These are phyloP conservation scores for Tipula helvola DNA, from an alignment of 2,888 invertebrate species.

Conservation along the genomic window DNA sequence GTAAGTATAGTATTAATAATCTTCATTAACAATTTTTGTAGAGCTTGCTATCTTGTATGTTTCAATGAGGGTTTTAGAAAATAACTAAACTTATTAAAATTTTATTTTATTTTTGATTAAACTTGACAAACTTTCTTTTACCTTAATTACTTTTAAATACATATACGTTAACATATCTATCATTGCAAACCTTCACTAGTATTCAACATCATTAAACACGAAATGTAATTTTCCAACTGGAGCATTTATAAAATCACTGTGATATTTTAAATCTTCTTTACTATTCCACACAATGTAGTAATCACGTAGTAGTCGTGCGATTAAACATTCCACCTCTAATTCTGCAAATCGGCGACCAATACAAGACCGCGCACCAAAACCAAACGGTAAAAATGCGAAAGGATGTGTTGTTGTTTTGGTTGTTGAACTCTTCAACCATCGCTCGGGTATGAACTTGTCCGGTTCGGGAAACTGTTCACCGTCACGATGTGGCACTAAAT, in stretches of 20 bases:
- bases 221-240: not conserved
- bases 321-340: slow-evolving; percentile 9
- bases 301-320: not conserved
- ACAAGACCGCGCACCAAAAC: not conserved
- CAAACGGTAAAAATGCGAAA: not conserved
- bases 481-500: slow-evolving; percentile 38
- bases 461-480: slow-evolving; percentile 43
- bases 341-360: not conserved
- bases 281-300: not conserved
- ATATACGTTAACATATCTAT: too few species aligned
- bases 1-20: too few species aligned
- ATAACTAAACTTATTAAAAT: too few species aligned
- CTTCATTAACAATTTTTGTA: too few species aligned
- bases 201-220: not conserved
- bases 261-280: not conserved
- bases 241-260: not conserved
- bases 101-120: too few species aligned
- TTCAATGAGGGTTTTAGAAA: too few species aligned
- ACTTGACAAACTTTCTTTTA: too few species aligned
- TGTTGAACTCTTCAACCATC: slow-evolving; percentile 46
- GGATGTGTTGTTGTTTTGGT: not conserved
- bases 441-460: slow-evolving; percentile 54
- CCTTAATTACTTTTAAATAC: too few species aligned
- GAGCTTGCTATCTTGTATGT: too few species aligned
- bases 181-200: not conserved